Base-by-base conservation (phyloP, 2,888 invertebrate species). In the Tubulanus polymorphus region DNA sequence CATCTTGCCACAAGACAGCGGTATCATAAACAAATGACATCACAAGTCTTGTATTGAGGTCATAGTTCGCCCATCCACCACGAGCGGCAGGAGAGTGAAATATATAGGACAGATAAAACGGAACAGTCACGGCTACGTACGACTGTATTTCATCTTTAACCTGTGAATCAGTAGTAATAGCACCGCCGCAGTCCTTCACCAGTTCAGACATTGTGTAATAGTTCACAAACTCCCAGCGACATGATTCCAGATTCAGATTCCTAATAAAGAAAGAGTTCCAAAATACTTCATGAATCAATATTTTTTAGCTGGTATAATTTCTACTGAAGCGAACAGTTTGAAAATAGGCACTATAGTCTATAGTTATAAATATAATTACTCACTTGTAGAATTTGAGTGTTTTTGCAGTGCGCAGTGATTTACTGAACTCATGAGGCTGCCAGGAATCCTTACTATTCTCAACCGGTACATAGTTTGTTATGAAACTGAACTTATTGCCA, bases 21-120 rank as follows among this genome's bases (percentile, higher is more conserved):
- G 79, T 79, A 60, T 78, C 74, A 57, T 79, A 79, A 8, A 77
- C 77, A 62, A 78, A 79, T 45, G 71, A 74, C 48, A 79, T 63
- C 48, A 68, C 63, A 0, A 78, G 65, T 25, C 70, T 64, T 2
- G 76, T 70, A 20, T 59, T 60, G 54, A 75, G 68, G 63, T 79
- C 76, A 55, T 70, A 71, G 62, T 76, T 69, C 45, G 68, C 69
- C 78, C 78, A 79, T 3, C 72, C 72, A 15, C 70, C 70, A 1
- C 66, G 64, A 2, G 69, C 71, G 1, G 66, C 63, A 0, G 74
- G 70, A 1, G 75, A 72, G 55, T 74, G 72, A 63, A 73, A 75
- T 18, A 76, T 67, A 56, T 77, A 77, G n/a, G 78, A 76, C 25
- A 79, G 75, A 59, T 71, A 75, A 53, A 79, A 63, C 0, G 78